Evolutionary conservation across 2,797 vertebrate genomes (phyloP).

Genomic region (Sebastes hubbsi): DNA sequence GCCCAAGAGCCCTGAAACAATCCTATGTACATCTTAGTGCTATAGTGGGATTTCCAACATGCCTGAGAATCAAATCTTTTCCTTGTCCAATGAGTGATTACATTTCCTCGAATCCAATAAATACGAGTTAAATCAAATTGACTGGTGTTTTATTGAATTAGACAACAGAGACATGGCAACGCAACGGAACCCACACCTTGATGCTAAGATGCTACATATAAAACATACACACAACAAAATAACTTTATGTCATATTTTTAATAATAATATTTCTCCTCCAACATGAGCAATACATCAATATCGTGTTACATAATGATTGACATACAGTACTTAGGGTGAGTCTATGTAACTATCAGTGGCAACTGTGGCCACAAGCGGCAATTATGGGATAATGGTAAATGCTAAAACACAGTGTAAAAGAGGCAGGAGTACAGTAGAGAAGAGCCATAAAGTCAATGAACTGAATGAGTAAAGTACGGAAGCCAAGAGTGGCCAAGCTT

Average conservation of each 20-base stretch:
- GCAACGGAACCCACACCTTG: background rate
- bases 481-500: too few relatives aligned
- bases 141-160: background rate
- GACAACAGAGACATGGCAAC: background rate
- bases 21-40: background rate
- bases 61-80: background rate
- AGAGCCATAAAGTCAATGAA: too few relatives aligned
- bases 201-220: background rate
- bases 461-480: too few relatives aligned
- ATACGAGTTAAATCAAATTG: background rate
- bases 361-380: too few relatives aligned
- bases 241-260: rapidly evolving
- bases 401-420: too few relatives aligned
- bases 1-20: background rate
- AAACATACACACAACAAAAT: background rate
- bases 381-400: too few relatives aligned
- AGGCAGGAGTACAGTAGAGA: too few relatives aligned
- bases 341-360: too few relatives aligned
- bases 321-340: too few relatives aligned
- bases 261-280: background rate
- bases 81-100: background rate
- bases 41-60: background rate
- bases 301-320: too few relatives aligned
- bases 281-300: background rate
- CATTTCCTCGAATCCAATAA: constrained; percentile 22